Evolutionary conservation across 2,888 invertebrate genomes (phyloP), one percentile per base, ranked within the genome.

Genomic region (Acronicta leporina): DNA sequence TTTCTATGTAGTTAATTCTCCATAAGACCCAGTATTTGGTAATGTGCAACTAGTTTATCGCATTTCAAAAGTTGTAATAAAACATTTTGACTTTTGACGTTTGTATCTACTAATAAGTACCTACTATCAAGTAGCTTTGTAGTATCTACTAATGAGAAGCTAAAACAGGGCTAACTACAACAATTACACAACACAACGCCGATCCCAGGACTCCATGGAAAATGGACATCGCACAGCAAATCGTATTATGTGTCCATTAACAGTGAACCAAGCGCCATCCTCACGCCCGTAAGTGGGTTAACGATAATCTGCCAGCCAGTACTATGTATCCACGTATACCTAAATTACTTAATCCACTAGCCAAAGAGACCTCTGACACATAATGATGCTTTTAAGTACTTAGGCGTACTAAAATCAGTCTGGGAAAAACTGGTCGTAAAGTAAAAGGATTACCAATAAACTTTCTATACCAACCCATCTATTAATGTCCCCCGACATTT

Each of bases 301-400:
- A 68, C 73, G 75, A 61, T 75, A 72, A 75, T 70, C 68, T 60
- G 52, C 43, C 33, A 46, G 20, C 55, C 49, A 55, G 57, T 42
- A 41, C 47, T 61, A 58, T 46, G 44, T 67, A 63, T 68, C 68
- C 64, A 71, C 75, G 60, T 73, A 71, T 65, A 73, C 71, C 65
- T 51, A 82, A 84, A 84, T 79, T 75, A 75, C 81, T 79, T 81
- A 82, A 83, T 80, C 81, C 73, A 73, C 77, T 77, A 79, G 82
- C 79, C 78, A 66, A 76, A 77, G 80, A 79, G 78, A 75, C 73
- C 77, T 75, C 51, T 70, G 63, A 76, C 79, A 79, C 68, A 55
- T 85, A 84, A 83, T 83, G 75, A 79, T 47, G 71, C 80, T 83
- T 79, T 83, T 79, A 77, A 68, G 70, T 74, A 79, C 79, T 81